Percentiles rank a stretch among this genome's conserved stretches.
Evolutionary conservation across 2,797 vertebrate genomes (phyloP).

Genomic region (Eulemur mongoz): DNA sequence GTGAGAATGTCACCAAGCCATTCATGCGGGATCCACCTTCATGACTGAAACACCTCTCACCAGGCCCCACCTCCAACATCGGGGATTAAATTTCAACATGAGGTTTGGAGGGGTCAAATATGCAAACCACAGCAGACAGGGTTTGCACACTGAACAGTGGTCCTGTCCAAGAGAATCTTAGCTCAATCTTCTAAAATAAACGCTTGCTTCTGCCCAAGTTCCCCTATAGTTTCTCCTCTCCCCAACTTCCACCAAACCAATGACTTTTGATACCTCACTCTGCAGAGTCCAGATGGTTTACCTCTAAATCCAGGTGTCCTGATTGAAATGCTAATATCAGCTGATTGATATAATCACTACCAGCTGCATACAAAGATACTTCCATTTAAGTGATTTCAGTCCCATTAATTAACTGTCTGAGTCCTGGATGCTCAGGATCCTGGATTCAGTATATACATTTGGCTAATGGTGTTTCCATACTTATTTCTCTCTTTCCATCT

Average conservation of each 20-base stretch:
- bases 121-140: no score
- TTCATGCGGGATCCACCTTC: no score
- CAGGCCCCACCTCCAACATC: no score
- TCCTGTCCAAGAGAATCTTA: background rate
- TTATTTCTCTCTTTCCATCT: background rate
- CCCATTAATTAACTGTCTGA: background rate
- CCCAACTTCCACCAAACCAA: background rate
- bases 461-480: background rate
- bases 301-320: background rate
- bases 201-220: background rate
- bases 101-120: no score
- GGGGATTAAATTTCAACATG: no score
- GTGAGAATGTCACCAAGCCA: no score
- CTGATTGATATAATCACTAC: background rate
- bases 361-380: background rate
- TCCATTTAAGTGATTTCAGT: background rate
- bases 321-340: background rate
- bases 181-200: background rate
- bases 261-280: background rate
- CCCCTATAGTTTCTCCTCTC: background rate
- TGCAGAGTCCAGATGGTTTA: background rate
- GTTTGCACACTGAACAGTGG: background rate
- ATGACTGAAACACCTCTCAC: no score
- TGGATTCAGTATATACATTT: background rate
- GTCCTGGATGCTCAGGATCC: background rate